Percentiles rank a stretch among this genome's conserved stretches.
phyloP scores from a whole-genome alignment of 2,888 invertebrate species.

The Athalia rosae region DNA sequence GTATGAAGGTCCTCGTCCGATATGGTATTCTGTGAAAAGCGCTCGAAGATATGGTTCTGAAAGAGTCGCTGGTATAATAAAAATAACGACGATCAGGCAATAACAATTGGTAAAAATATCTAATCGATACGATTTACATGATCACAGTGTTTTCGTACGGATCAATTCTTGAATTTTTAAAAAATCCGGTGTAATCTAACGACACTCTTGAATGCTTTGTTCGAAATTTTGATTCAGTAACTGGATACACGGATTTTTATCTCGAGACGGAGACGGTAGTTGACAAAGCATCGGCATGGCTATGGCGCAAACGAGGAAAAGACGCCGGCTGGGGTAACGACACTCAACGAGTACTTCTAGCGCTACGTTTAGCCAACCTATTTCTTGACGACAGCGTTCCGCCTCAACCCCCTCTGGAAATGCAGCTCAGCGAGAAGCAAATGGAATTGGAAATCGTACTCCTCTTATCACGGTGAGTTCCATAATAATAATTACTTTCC shows the following conservation, averaged over 20 bases:
- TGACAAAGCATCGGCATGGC: conserved; percentile 83
- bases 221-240: neutral
- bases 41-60: too few relatives aligned
- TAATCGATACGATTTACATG: too few relatives aligned
- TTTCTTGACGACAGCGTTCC: conserved; percentile 77
- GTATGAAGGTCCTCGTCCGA: too few relatives aligned
- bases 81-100: too few relatives aligned
- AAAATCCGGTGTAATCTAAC: neutral
- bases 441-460: conserved; percentile 91
- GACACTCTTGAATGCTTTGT: neutral
- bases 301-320: conserved; percentile 82
- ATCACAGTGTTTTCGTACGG: too few relatives aligned
- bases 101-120: too few relatives aligned
- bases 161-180: too few relatives aligned
- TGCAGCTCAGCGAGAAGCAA: conserved; percentile 88
- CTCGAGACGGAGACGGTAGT: conserved; percentile 75
- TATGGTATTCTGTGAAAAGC: too few relatives aligned
- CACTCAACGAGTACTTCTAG: conserved; percentile 88
- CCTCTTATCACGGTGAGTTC: conserved; percentile 84
- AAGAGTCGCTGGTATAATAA: too few relatives aligned
- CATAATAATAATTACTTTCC: neutral
- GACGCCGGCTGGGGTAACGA: conserved; percentile 91
- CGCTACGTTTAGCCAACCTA: conserved; percentile 82
- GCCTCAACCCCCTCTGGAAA: conserved; percentile 79
- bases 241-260: conserved; percentile 15